Conservation (phyloP, 2,113 vertebrate species). For the Nibea coibor region DNA sequence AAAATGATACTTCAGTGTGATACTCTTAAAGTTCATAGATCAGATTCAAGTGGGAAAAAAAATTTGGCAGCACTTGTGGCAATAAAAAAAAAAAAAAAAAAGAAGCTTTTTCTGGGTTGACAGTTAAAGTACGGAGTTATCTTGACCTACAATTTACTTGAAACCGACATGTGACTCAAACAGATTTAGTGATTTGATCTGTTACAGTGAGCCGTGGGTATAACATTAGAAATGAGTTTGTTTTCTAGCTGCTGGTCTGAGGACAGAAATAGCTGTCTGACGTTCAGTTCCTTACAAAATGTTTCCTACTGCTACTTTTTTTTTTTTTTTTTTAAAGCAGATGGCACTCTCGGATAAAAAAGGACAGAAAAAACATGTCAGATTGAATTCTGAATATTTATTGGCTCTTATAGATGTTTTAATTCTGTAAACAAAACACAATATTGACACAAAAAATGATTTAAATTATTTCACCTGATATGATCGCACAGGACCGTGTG, state of each 20-base stretch:
- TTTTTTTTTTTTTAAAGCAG: background rate
- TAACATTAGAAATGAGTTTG: background rate
- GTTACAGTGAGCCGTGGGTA: background rate
- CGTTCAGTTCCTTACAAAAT: background rate
- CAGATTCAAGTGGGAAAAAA: background rate
- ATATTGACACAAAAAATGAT: background rate
- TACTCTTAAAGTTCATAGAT: background rate
- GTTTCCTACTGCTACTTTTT: background rate
- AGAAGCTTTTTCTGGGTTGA: background rate
- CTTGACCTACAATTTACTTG: background rate
- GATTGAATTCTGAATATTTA: slow-evolving; percentile 12
- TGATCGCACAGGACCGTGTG: background rate
- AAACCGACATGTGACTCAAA: background rate
- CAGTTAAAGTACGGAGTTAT: background rate
- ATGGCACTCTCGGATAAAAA: background rate
- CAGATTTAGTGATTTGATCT: background rate
- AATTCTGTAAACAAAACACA: too few species aligned
- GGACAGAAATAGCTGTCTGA: background rate
- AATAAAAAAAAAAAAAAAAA: too few species aligned
- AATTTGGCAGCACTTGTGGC: background rate
- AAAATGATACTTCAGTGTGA: background rate
- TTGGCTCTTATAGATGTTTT: slow-evolving; percentile 24
- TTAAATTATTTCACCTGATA: background rate
- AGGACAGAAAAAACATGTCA: background rate
- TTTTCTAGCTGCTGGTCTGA: background rate